Base-by-base conservation (phyloP, 2,888 invertebrate species). In the Lypha dubia region DNA sequence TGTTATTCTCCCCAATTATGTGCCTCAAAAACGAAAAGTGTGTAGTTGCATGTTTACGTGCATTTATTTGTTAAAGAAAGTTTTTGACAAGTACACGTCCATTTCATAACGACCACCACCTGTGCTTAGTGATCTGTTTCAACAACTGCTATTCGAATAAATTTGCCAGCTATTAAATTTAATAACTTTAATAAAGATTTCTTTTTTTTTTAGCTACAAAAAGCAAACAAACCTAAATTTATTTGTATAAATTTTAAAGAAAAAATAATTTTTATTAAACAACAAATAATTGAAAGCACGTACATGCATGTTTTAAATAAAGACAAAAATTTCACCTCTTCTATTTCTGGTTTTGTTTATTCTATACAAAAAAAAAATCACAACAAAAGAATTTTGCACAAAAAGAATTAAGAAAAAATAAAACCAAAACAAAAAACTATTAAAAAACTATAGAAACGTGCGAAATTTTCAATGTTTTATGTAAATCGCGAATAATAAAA, bases 291-390 rank as follows among this genome's bases (percentile, higher is more conserved):
- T 75, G 58, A 28, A 79, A 58, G 65, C 83, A 83, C 83, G 83
- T 83, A 68, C 22, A n/a, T n/a, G n/a, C n/a, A n/a, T n/a, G n/a
- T n/a, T 79, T 75, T 17, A 20, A 58, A 75, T 51, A 65, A 32
- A 75, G 65, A 49, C 46, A 51, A 32, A 79, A 83, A 58, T 79
- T 79, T 79, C 75, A 83, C 79, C 63, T 83, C 83, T 63, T 4
- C 28, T 28, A 63, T 53, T 38, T 70, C 46, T 70, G 71, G 28
- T 1, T n/a, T 56, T 38, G 22, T 58, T 46, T 41, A 9, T 75
- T 74, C 20, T 62, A n/a, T 6, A 44, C 35, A 28, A 41, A n/a
- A 62, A 35, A n/a, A n/a, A n/a, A n/a, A n/a, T n/a, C n/a, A n/a
- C 17, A 32, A 17, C 28, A 28, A 49, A 68, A 51, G 41, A 58